A percentile compares a stretch with the other conserved stretches of the same genome.
Evolutionary conservation across 1,140 invertebrate species (phyloP).

Genomic region (Helicoverpa armigera): DNA sequence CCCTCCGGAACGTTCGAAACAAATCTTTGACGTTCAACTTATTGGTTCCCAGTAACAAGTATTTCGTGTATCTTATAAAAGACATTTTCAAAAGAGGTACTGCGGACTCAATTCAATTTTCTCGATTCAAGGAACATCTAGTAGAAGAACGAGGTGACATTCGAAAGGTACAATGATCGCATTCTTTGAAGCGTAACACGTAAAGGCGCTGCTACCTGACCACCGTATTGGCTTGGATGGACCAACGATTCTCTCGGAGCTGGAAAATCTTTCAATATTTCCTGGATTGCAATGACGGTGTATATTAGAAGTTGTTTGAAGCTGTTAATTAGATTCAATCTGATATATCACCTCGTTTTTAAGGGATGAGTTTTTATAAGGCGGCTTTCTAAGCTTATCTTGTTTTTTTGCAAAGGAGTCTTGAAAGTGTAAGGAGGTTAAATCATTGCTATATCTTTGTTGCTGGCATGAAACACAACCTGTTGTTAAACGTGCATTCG

Average conservation of each 20-base stretch:
- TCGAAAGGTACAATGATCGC: constrained; percentile 53
- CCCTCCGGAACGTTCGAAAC: not conserved
- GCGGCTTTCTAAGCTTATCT: too few species aligned
- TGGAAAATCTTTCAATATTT: constrained; percentile 44
- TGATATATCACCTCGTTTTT: not conserved
- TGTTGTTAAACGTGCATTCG: too few species aligned
- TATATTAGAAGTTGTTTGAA: not conserved
- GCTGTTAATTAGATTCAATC: not conserved
- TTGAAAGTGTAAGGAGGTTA: too few species aligned
- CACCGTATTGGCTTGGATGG: constrained; percentile 39
- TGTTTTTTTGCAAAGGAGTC: too few species aligned
- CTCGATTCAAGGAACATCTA: constrained; percentile 44
- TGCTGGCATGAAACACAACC: too few species aligned
- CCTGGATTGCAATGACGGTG: not conserved
- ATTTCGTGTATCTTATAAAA: constrained; percentile 42
- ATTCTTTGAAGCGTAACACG: constrained; percentile 46
- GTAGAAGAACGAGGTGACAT: constrained; percentile 49
- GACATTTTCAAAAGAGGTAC: constrained; percentile 49
- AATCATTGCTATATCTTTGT: too few species aligned
- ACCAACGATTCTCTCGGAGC: constrained; percentile 1
- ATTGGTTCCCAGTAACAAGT: constrained; percentile 11
- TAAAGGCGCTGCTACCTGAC: constrained; percentile 50
- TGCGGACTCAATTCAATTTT: constrained; percentile 59
- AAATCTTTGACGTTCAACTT: constrained; percentile 32
- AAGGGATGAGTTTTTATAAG: not conserved